Base-by-base conservation (phyloP, 2,113 vertebrate species). In the Tricholaema leucomelas region DNA sequence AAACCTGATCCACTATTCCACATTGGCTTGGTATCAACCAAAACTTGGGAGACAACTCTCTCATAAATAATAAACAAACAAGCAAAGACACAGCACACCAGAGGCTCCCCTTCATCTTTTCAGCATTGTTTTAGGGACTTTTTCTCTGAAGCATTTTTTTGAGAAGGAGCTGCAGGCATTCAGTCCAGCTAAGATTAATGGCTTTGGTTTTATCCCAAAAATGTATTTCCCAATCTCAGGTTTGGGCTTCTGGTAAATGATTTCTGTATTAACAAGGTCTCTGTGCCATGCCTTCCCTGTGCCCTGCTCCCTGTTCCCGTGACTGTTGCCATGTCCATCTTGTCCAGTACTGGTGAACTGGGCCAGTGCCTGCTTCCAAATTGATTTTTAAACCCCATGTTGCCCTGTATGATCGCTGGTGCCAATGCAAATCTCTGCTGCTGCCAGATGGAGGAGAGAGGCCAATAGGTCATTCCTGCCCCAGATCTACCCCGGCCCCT, bases 401-500 rank as follows among this genome's bases (percentile, higher is more conserved):
- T 85, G 44, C 19, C 38, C 18, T 23, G 63, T 40, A 18, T 0
- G 1, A 18, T 55, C 24, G 4, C 44, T 35, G 67, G 24, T 88
- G 87, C 92, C 89, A 93, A 23, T 35, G 35, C 38, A 92, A 92
- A 91, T 19, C 55, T 91, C 74, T 55, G 81, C 44, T 79, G 83
- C 46, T 58, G 59, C 78, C 87, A 73, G 84, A 40, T 1, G n/a
- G 54, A 69, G 38, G 14, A 50, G 48, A 59, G 78, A 85, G 59
- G 77, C 66, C 61, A 48, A 2, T 1, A 72, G 88, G 77, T 78
- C 58, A 15, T 42, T 88, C 38, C 74, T 88, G 71, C 44, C 33
- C 61, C 71, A n/a, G 18, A 38, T 25, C 33, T 15, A 15, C 38
- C 36, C 65, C 78, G 54, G 8, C 12, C 44, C 61, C n/a, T 35